Base-by-base conservation (phyloP, 2,113 vertebrate genomes). In the Coregonus clupeaformis region DNA sequence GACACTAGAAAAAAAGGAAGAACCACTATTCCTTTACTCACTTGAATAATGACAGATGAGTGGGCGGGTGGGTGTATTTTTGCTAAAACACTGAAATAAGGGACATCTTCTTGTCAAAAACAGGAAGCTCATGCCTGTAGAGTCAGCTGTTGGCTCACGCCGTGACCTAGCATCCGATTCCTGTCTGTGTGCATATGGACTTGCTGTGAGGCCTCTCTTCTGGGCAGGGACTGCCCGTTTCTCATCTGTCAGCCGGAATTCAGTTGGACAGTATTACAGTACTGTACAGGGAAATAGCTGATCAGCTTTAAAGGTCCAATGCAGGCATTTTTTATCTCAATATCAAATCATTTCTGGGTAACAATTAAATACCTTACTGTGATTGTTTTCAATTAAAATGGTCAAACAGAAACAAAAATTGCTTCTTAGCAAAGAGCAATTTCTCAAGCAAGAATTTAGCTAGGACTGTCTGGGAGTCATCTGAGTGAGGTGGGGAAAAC, bases 41-140 rank as follows among this genome's bases (percentile, higher is more conserved):
- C 12, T 18, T 59, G 7, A 68, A 74, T 77, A 70, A 68, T 71
- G 72, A 68, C 49, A 42, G 36, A 42, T 42, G 36, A 1, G 29
- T 49, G 57, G 72, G 25, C 25, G 47, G 36, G 9, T 42, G 12
- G 36, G 52, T 69, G 3, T 76, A 65, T 78, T 84, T 77, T 55
- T 49, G 36, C 36, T 81, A 68, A 14, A 69, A 63, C 57, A 73
- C 71, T 71, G 75, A 73, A 77, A 66, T 63, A 64, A 66, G 78
- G 71, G 32, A 80, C 60, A 67, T 79, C 32, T 42, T 42, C 36
- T 76, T 77, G 27, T 49, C 49, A 72, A 79, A 77, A 72, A 76
- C 36, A 69, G 47, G 70, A 77, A 66, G 70, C 57, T 52, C 47
- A 20, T 47, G 27, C 22, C 66, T 65, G 7, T 47, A 18, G 57